Evolutionary conservation across 2,113 vertebrate genomes (phyloP).

Genomic region (Varanus salvator): DNA sequence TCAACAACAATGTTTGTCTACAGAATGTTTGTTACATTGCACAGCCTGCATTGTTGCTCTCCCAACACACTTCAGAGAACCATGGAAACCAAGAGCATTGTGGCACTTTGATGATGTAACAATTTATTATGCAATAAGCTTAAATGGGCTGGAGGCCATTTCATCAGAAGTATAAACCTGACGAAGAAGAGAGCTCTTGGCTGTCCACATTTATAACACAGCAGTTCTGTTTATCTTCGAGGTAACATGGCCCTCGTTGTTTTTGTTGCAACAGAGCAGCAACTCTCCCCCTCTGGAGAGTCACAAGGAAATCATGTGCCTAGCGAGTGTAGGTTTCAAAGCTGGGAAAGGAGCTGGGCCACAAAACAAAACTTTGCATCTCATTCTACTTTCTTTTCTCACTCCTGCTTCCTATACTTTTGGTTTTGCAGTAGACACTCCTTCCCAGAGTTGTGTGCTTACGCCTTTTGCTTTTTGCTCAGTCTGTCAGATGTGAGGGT

Average conservation of each 20-base stretch:
- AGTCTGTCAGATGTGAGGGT: neutral
- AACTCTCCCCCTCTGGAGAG: neutral
- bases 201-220: neutral
- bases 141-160: neutral
- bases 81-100: neutral
- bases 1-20: no score
- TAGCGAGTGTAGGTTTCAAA: neutral
- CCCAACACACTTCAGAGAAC: neutral
- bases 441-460: neutral
- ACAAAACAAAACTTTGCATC: neutral
- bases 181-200: neutral
- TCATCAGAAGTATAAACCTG: neutral
- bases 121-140: neutral
- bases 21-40: no score
- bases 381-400: slow-evolving; percentile 10
- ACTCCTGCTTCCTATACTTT: slow-evolving; percentile 5
- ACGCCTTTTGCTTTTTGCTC: neutral
- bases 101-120: neutral
- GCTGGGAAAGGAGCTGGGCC: neutral
- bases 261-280: neutral
- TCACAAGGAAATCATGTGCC: slow-evolving; percentile 11
- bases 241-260: no score
- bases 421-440: neutral
- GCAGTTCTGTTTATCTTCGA: neutral
- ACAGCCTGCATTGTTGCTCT: neutral